Percentiles rank a stretch among this genome's conserved stretches.
Conservation (phyloP, 2,797 vertebrate genomes). For the Poeciliopsis gracilis region DNA sequence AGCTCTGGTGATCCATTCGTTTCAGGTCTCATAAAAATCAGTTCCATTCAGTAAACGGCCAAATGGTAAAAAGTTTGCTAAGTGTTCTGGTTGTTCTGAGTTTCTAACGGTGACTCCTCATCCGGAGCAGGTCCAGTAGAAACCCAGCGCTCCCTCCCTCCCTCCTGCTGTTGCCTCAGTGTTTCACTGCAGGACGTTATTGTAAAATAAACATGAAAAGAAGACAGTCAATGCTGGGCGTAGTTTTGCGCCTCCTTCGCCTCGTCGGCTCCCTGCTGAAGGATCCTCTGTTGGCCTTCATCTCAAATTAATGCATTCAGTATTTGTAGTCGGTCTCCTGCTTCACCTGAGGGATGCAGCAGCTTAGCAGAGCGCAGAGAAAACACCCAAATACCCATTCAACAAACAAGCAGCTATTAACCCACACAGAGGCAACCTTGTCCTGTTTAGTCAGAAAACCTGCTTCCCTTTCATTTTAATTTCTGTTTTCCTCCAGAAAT, state of each 20-base stretch:
- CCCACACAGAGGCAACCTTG: slow-evolving; percentile 14
- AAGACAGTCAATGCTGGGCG: background rate
- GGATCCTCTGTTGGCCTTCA: slow-evolving; percentile 22
- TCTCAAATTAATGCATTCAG: slow-evolving; percentile 49
- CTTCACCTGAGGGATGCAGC: slow-evolving; percentile 32
- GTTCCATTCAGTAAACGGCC: background rate
- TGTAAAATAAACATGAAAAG: background rate
- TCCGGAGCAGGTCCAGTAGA: background rate
- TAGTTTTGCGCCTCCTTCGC: slow-evolving; percentile 13
- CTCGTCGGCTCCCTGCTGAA: slow-evolving; percentile 12
- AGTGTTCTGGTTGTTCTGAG: background rate
- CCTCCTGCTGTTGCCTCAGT: background rate
- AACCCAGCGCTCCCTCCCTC: background rate
- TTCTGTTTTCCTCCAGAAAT: background rate
- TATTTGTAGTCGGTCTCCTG: slow-evolving; percentile 21
- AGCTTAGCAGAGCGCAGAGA: slow-evolving; percentile 19
- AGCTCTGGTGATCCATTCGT: background rate
- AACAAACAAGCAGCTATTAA: slow-evolving; percentile 40
- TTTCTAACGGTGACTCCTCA: background rate
- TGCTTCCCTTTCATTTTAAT: slow-evolving; percentile 1
- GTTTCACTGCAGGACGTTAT: background rate
- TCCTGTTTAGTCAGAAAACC: slow-evolving; percentile 31
- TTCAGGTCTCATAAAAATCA: background rate
- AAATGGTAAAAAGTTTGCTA: background rate
- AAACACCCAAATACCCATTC: slow-evolving; percentile 38